Evolutionary conservation across 1,140 invertebrate genomes (phyloP).

Genomic region (Drosophila azteca): DNA sequence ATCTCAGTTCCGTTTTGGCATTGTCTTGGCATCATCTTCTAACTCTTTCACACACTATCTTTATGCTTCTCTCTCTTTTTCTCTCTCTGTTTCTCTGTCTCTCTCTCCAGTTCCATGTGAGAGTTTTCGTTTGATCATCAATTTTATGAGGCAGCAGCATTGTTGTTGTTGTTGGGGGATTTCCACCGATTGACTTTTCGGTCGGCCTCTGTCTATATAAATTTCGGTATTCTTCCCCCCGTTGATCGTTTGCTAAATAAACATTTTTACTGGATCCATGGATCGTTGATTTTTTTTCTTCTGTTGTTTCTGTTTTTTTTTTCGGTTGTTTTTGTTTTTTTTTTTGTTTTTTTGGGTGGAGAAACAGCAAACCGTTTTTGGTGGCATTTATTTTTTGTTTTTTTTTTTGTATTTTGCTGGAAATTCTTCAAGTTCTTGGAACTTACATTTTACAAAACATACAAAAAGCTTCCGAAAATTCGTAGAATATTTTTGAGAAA

Average conservation of each 20-base stretch:
- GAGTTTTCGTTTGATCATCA: conserved; percentile 81
- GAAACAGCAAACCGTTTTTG: conserved; percentile 48
- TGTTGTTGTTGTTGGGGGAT: conserved; percentile 67
- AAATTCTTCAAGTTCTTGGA: conserved; percentile 39
- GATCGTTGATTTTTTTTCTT: conserved; percentile 15
- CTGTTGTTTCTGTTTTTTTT: conserved; percentile 16
- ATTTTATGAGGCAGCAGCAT: conserved; percentile 64
- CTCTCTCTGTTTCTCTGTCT: neutral
- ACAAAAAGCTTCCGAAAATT: conserved; percentile 8
- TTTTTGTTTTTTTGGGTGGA: conserved; percentile 29
- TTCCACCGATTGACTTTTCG: conserved; percentile 73
- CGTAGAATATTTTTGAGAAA: too few relatives aligned
- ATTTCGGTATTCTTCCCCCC: conserved; percentile 68
- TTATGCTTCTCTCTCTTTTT: neutral
- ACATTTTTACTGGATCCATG: conserved; percentile 61
- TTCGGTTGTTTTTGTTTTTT: conserved; percentile 28
- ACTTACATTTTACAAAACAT: conserved; percentile 4
- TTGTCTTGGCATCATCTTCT: conserved; percentile 8
- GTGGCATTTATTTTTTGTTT: conserved; percentile 41
- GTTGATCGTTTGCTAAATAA: conserved; percentile 80
- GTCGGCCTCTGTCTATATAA: conserved; percentile 69
- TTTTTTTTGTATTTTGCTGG: conserved; percentile 27
- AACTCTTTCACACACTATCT: neutral
- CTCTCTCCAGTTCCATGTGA: conserved; percentile 51
- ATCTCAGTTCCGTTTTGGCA: conserved; percentile 72